Evolutionary conservation across 2,797 vertebrate genomes (phyloP), one percentile per base, ranked within the genome.

Genomic region (Adelosebastes latens): DNA sequence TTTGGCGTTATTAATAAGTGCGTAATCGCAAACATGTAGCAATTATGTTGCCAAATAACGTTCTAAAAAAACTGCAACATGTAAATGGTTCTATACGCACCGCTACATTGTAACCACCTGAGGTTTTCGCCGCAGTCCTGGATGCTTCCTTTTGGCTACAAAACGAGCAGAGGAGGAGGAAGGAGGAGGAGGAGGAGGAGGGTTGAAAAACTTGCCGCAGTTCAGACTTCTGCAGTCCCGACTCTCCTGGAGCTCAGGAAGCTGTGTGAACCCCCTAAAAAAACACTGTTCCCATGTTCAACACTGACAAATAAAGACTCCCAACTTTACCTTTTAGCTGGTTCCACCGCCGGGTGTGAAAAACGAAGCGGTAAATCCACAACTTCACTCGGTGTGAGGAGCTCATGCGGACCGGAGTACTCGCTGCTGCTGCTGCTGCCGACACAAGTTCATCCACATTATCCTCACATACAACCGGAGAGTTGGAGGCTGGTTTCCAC

Each of bases 151-250:
- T 84, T 85, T 69, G 85, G 89, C 91, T 85, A 75, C 72, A 87
- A 87, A 90, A 76, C 52, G 74, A 83, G 73, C 76, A 53, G 83
- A 86, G 67, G 72, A 39, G 13, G 36, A 13, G 14, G 74, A 69
- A 78, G 53, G 27, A 72, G 42, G 22, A 60, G 36, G 68, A 82
- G 61, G 87, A 81, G 87, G 91, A 79, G 86, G 91, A 88, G 86
- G 89, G 79, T 59, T 72, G 82, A 74, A 84, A 94, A 94, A 95
- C 93, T 95, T 94, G 94, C 95, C 95, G 95, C 95, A 95, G 94
- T 95, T 95, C 72, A 87, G 93, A 93, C 90, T 92, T 88, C 87
- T 91, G 93, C 92, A 93, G 92, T 89, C 89, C 87, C 75, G 77
- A 81, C 78, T 86, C 36, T 72, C 63, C 75, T 64, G 77, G 24